These are phyloP conservation scores for Strigamia crassipes DNA, from an alignment of 2,888 invertebrate genomes.

Conservation along the genomic window DNA sequence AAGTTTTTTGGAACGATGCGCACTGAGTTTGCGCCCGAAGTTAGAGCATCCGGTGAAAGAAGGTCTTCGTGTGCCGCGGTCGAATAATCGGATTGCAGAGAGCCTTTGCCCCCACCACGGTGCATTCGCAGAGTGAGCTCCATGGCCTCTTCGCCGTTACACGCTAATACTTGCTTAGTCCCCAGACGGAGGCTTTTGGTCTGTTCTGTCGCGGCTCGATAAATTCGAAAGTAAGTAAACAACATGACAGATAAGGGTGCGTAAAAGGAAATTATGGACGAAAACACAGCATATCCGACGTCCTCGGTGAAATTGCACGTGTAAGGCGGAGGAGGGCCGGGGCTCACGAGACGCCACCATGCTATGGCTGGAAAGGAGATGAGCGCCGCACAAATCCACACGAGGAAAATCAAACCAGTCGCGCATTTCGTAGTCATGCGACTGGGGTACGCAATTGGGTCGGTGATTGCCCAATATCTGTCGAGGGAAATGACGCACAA, in stretches of 20 bases:
- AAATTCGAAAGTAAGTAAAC: constrained; percentile 95
- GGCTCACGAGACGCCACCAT: constrained; percentile 64
- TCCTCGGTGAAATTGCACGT: constrained; percentile 97
- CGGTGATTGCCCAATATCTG: constrained; percentile 98
- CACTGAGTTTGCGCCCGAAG: constrained; percentile 45
- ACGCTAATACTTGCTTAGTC: constrained; percentile 67
- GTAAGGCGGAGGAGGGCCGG: constrained; percentile 62
- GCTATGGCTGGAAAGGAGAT: constrained; percentile 97
- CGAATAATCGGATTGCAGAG: constrained; percentile 30
- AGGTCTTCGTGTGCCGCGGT: constrained; percentile 29
- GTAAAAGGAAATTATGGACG: constrained; percentile 97
- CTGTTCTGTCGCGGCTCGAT: constrained; percentile 90
- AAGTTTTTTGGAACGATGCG: constrained; percentile 51
- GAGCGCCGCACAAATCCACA: constrained; percentile 95
- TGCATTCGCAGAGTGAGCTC: constrained; percentile 91
- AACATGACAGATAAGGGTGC: constrained; percentile 96
- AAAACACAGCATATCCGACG: constrained; percentile 93
- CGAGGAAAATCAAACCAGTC: constrained; percentile 83
- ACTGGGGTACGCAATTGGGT: constrained; percentile 96
- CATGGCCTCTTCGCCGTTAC: constrained; percentile 68
- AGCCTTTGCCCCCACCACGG: constrained; percentile 76
- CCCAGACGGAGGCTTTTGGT: constrained; percentile 88
- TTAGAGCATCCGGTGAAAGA: constrained; percentile 26
- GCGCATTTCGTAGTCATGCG: constrained; percentile 89
- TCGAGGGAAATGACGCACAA: constrained; percentile 95